Conservation (phyloP, 23 tunicate species). For the Ascidia mentula region DNA sequence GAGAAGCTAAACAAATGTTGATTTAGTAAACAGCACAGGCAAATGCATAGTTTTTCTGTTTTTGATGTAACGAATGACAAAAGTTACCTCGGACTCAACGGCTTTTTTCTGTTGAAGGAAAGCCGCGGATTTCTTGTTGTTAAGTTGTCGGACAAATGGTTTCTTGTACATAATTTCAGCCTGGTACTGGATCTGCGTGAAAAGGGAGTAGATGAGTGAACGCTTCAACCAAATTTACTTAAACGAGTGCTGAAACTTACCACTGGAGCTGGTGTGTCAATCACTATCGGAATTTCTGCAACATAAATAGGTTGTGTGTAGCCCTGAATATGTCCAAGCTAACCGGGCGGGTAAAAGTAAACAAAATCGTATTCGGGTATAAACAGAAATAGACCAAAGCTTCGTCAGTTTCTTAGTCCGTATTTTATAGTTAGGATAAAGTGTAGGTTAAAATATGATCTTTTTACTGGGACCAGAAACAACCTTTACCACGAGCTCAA, state of each 20-base stretch:
- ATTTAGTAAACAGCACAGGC: too few species aligned
- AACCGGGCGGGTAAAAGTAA: too few species aligned
- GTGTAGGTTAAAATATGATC: too few species aligned
- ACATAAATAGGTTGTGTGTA: too few species aligned
- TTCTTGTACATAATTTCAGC: conserved; percentile 21
- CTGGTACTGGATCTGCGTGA: conserved; percentile 20
- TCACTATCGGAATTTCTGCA: background rate
- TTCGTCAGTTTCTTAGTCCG: too few species aligned
- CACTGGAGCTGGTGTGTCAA: background rate
- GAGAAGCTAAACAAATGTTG: background rate
- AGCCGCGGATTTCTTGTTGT: background rate
- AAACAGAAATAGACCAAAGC: too few species aligned
- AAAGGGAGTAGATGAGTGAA: background rate
- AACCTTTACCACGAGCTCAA: too few species aligned
- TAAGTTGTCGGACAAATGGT: background rate
- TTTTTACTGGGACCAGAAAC: too few species aligned
- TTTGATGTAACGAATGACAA: background rate
- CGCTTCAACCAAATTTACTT: background rate
- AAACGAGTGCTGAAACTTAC: background rate
- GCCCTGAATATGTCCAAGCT: too few species aligned
- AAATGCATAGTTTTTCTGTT: too few species aligned
- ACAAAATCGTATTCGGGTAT: too few species aligned
- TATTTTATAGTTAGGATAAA: too few species aligned
- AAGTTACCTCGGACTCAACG: conserved; percentile 29
- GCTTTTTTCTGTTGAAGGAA: conserved; percentile 20